These are phyloP conservation scores for Psococerastis gibbosa DNA, from an alignment of 2,888 invertebrate genomes.

Conservation along the genomic window DNA sequence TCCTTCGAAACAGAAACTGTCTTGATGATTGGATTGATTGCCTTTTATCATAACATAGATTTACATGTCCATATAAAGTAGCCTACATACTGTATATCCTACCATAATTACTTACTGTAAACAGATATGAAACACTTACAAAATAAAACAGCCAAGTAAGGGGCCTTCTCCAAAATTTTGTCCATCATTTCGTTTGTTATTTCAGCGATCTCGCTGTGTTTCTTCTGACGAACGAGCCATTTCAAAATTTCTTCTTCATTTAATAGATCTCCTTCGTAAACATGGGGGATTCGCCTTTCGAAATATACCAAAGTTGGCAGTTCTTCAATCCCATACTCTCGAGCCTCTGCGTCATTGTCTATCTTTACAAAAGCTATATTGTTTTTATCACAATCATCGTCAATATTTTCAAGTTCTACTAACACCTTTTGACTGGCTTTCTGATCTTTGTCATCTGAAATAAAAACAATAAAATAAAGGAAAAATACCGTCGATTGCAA, in stretches of 20 bases:
- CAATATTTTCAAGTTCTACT: slow-evolving; percentile 73
- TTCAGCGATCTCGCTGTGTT: slow-evolving; percentile 79
- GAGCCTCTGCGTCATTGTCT: slow-evolving; percentile 70
- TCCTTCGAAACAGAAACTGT: too few relatives aligned
- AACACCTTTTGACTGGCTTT: slow-evolving; percentile 76
- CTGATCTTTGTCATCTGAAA: slow-evolving; percentile 73
- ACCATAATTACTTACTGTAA: too few relatives aligned
- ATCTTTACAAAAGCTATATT: slow-evolving; percentile 85
- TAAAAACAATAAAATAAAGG: too few relatives aligned
- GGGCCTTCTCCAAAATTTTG: slow-evolving; percentile 58
- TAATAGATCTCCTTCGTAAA: slow-evolving; percentile 60
- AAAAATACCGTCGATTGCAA: too few relatives aligned
- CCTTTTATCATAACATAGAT: too few relatives aligned
- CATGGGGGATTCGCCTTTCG: slow-evolving; percentile 39
- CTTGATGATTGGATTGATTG: too few relatives aligned
- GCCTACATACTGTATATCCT: too few relatives aligned
- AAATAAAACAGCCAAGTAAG: slow-evolving; percentile 74
- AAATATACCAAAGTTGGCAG: slow-evolving; percentile 66
- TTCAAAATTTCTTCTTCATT: slow-evolving; percentile 79
- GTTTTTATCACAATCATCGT: slow-evolving; percentile 83
- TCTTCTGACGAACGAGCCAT: slow-evolving; percentile 79
- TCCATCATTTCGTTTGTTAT: slow-evolving; percentile 90
- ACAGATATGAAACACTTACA: too few relatives aligned
- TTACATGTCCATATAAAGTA: too few relatives aligned
- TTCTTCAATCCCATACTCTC: slow-evolving; percentile 70